phyloP scores from a whole-genome alignment of 2,797 vertebrate species.

The Tokudaia tokunoshimensis region DNA sequence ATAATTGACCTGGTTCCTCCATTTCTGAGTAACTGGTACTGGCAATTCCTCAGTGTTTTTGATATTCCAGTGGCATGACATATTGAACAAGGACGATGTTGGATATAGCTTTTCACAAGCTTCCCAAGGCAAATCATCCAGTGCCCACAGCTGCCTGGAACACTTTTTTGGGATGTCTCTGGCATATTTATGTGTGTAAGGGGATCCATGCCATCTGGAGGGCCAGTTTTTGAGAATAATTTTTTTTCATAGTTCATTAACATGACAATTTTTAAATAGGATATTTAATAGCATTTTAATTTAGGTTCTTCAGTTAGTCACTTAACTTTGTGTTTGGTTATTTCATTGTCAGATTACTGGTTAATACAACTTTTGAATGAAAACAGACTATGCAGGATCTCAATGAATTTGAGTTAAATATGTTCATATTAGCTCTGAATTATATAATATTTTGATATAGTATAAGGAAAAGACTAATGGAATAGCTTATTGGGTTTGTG shows the following conservation, averaged over 20 bases:
- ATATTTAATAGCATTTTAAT: neutral
- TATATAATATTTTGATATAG: neutral
- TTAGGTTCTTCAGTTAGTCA: neutral
- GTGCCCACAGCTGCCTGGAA: slow-evolving; percentile 17
- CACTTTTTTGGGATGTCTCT: neutral
- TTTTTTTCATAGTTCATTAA: slow-evolving; percentile 40
- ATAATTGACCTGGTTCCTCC: neutral
- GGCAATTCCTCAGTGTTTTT: neutral
- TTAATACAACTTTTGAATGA: neutral
- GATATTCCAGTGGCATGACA: neutral
- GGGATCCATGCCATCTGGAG: neutral
- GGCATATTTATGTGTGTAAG: neutral
- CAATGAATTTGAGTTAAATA: neutral
- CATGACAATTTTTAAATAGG: neutral
- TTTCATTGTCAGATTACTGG: neutral
- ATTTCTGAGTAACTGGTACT: neutral
- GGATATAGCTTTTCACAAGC: neutral
- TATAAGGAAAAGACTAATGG: neutral
- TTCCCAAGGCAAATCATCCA: neutral
- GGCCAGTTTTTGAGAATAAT: neutral
- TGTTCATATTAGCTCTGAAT: neutral
- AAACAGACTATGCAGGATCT: neutral
- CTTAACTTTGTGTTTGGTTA: slow-evolving; percentile 7
- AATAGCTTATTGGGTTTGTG: neutral
- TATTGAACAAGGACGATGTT: neutral